Evolutionary conservation across 2,797 vertebrate species (phyloP), one percentile per base, ranked within the genome.

Genomic region (Acanthurus leucopareius): DNA sequence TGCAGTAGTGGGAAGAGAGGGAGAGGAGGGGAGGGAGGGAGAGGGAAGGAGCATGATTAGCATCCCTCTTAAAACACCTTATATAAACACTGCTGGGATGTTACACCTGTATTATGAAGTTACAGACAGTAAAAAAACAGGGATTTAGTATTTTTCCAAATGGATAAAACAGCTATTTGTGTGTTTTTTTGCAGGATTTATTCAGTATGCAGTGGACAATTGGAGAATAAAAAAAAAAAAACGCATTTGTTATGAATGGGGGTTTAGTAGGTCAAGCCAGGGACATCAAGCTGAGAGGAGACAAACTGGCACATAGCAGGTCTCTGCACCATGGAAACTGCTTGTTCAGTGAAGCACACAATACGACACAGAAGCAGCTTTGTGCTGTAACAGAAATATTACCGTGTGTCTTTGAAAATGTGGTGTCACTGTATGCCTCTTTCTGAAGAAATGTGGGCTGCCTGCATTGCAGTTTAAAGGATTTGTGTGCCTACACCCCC

Each of bases 1-100:
- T 94, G 94, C 94, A 93, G 94, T 84, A 83, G 77, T 56, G 88
- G 80, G 79, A 60, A 69, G 73, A 59, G 65, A 61, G 75, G 25
- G 77, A 47, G 69, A 16, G 63, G 61, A 72, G 35, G 15, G 20
- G 49, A 14, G 49, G 9, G 56, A 3, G 20, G n/a, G 53, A 22
- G 25, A 32, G 40, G 10, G 20, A 15, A 22, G 19, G 66, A 17
- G 66, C 38, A 70, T n/a, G 71, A 57, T 60, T 66, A 75, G 48
- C 22, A 32, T 28, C 66, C 42, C 38, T 11, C 1, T n/a, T 49
- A 2, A 35, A 69, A 72, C 71, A 73, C 44, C 63, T 69, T 52
- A 22, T 5, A 28, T 32, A 28, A 70, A 62, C 67, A n/a, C 25
- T 66, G 58, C 56, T 59, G 57, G 2, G 7, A 13, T 40, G 47